These are phyloP conservation scores for Scarus forsteni DNA, from an alignment of 2,797 vertebrate species.

Conservation along the genomic window DNA sequence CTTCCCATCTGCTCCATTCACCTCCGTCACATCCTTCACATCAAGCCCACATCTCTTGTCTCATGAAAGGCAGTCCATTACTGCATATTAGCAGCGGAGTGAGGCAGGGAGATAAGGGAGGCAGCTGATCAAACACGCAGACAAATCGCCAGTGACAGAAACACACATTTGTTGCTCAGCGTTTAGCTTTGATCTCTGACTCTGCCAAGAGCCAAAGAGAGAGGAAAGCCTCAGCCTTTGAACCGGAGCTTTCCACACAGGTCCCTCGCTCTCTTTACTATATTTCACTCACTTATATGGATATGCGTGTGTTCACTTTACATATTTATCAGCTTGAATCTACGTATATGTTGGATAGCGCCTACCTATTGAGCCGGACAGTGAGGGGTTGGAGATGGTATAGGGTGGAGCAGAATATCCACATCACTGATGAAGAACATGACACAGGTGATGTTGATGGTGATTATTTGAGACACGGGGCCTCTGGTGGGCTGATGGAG, in stretches of 20 bases:
- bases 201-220: slow-evolving; percentile 70
- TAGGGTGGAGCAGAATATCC: slow-evolving; percentile 46
- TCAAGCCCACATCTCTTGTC: slow-evolving; percentile 67
- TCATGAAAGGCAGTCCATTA: slow-evolving; percentile 82
- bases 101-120: slow-evolving; percentile 76
- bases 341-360: slow-evolving; percentile 6
- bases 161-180: slow-evolving; percentile 81
- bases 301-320: slow-evolving; percentile 38
- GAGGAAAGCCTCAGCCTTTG: slow-evolving; percentile 78
- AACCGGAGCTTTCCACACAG: slow-evolving; percentile 68
- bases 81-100: slow-evolving; percentile 78
- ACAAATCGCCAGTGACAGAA: slow-evolving; percentile 83
- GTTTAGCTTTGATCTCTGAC: slow-evolving; percentile 84
- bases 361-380: slow-evolving; percentile 51
- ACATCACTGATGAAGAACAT: slow-evolving; percentile 59
- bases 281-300: neutral
- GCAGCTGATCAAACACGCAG: slow-evolving; percentile 82
- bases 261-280: slow-evolving; percentile 44
- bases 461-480: slow-evolving; percentile 43
- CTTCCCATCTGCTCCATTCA: slow-evolving; percentile 60
- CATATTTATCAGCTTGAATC: slow-evolving; percentile 52
- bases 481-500: slow-evolving; percentile 44
- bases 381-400: slow-evolving; percentile 30
- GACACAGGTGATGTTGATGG: slow-evolving; percentile 54
- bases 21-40: slow-evolving; percentile 74